Percentiles rank a stretch among this genome's conserved stretches.
These are phyloP conservation scores for Nothocercus nigrocapillus DNA, from an alignment of 2,113 vertebrate genomes.

Conservation along the genomic window DNA sequence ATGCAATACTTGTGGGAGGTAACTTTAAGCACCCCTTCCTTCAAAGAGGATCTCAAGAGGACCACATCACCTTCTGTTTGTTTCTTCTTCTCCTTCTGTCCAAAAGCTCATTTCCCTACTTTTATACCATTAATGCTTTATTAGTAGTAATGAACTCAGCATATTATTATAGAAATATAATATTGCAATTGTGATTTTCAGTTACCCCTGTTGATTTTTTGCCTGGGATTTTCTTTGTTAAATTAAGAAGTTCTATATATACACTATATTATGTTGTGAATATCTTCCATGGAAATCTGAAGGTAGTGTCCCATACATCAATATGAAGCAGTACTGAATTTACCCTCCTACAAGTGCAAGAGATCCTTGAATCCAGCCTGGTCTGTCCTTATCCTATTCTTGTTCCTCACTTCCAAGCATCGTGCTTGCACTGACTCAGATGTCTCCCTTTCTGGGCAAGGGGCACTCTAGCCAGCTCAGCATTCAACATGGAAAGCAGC, in stretches of 20 bases:
- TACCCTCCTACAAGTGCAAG: background rate
- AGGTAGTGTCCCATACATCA: background rate
- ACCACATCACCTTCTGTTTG: background rate
- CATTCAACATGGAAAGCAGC: background rate
- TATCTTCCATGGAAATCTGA: background rate
- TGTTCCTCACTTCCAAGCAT: background rate
- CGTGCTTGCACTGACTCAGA: background rate
- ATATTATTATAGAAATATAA: background rate
- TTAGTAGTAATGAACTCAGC: background rate
- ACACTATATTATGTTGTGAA: background rate
- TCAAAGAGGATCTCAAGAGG: background rate
- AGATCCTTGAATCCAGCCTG: background rate
- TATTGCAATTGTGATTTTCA: background rate
- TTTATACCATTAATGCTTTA: background rate
- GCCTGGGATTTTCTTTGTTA: background rate
- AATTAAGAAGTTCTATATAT: background rate
- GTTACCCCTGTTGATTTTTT: background rate
- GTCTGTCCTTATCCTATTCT: background rate
- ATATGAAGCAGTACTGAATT: background rate
- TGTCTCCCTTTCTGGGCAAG: background rate
- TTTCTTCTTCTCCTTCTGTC: background rate
- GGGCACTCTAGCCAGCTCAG: background rate
- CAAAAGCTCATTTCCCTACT: background rate
- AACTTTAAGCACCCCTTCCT: background rate
- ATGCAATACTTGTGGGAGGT: background rate